phyloP scores from a whole-genome alignment of 2,797 vertebrate species.

The Gallinago stenura region DNA sequence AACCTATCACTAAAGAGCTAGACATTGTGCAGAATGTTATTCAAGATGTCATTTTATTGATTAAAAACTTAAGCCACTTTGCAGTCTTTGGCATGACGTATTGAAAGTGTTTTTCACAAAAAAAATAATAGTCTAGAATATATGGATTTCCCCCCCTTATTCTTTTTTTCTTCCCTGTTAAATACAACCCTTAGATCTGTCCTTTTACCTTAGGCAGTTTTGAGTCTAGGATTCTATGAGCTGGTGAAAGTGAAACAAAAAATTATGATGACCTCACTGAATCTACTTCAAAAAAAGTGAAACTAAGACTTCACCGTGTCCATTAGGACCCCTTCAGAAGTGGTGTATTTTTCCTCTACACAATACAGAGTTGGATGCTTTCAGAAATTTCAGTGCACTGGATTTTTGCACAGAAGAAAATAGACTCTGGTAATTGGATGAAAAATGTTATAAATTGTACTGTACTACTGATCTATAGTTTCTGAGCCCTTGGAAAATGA shows the following conservation, averaged over 20 bases:
- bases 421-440: not conserved
- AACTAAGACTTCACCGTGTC: not conserved
- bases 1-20: not conserved
- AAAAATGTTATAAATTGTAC: not conserved
- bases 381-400: not conserved
- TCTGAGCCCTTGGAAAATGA: constrained; percentile 2
- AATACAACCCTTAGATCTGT: constrained; percentile 53
- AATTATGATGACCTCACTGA: not conserved
- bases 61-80: constrained; percentile 44
- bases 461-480: not conserved
- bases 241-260: constrained; percentile 50
- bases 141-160: not conserved
- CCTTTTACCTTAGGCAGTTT: constrained; percentile 28
- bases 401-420: not conserved
- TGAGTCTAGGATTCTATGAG: constrained; percentile 21
- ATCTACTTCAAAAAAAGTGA: not conserved
- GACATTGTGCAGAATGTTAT: not conserved
- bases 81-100: not conserved
- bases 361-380: not conserved
- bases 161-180: constrained; percentile 2
- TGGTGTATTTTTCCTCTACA: not conserved
- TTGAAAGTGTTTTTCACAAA: constrained; percentile 63
- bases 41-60: constrained; percentile 51
- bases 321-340: not conserved
- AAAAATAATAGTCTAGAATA: constrained; percentile 57